Evolutionary conservation across 1,140 invertebrate genomes (phyloP).

Genomic region (Zaprionus kolodkinae): DNA sequence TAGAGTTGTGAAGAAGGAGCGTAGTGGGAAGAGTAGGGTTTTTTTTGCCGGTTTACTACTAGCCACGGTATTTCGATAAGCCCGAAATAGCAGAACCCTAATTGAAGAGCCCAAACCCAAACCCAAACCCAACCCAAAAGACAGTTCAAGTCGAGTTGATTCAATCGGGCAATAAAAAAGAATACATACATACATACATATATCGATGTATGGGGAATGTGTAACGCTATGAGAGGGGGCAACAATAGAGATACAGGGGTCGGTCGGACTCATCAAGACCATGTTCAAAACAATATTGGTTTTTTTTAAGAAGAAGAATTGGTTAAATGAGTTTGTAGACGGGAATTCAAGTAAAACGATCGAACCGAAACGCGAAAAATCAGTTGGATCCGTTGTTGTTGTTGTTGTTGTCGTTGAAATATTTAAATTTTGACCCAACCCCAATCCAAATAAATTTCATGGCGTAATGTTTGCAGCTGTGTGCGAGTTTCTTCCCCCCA

Average conservation of each 20-base stretch:
- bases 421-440: conserved; percentile 80
- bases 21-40: conserved; percentile 54
- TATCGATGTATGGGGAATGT: conserved; percentile 34
- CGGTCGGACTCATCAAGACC: conserved; percentile 45
- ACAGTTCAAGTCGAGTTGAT: conserved; percentile 56
- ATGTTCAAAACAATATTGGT: conserved; percentile 54
- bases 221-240: background rate
- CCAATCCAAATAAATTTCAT: conserved; percentile 72
- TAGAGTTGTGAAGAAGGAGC: background rate
- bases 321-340: conserved; percentile 18
- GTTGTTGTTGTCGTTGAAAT: conserved; percentile 49
- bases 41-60: conserved; percentile 32
- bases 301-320: conserved; percentile 10
- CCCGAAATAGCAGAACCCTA: conserved; percentile 51
- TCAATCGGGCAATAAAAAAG: conserved; percentile 77
- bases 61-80: conserved; percentile 43
- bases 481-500: conserved; percentile 24
- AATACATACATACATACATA: too few species aligned
- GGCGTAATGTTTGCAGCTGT: conserved; percentile 70
- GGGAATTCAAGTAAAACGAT: conserved; percentile 54
- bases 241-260: background rate
- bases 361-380: conserved; percentile 61
- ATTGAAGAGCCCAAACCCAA: conserved; percentile 45
- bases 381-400: conserved; percentile 52
- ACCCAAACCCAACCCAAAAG: conserved; percentile 46